Percentiles rank a stretch among this genome's conserved stretches.
These are phyloP conservation scores for Littorina saxatilis DNA, from an alignment of 1,140 invertebrate genomes.

Conservation along the genomic window DNA sequence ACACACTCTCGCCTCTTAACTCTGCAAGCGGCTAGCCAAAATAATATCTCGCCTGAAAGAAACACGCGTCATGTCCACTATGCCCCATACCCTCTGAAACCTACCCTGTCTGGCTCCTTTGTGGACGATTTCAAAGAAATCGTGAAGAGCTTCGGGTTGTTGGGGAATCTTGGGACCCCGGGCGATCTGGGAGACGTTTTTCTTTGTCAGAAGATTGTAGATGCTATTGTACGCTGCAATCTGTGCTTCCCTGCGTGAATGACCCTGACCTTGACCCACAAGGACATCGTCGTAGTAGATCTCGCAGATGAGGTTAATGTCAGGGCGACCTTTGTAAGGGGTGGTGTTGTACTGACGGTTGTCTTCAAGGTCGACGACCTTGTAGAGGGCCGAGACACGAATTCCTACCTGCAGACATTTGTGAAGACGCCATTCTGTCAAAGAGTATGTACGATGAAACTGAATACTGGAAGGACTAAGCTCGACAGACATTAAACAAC, in stretches of 20 bases:
- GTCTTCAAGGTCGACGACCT: neutral
- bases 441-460: no score
- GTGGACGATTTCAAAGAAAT: constrained; percentile 8
- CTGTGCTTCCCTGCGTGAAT: constrained; percentile 19
- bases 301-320: constrained; percentile 22
- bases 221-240: neutral
- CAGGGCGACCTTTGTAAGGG: neutral
- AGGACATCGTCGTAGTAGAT: constrained; percentile 8
- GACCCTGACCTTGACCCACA: no score
- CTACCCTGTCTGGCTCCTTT: constrained; percentile 21
- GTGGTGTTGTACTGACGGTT: neutral
- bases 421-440: neutral
- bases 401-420: constrained; percentile 22
- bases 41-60: no score
- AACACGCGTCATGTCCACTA: no score
- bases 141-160: neutral
- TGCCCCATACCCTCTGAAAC: no score
- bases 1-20: no score
- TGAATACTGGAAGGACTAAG: no score
- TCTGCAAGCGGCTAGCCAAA: no score
- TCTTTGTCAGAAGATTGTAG: neutral
- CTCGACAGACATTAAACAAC: no score
- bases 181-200: neutral
- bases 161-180: neutral
- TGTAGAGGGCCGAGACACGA: neutral